phyloP scores from a whole-genome alignment of 2,797 vertebrate genomes.

The Hypotaenidia philippensis region DNA sequence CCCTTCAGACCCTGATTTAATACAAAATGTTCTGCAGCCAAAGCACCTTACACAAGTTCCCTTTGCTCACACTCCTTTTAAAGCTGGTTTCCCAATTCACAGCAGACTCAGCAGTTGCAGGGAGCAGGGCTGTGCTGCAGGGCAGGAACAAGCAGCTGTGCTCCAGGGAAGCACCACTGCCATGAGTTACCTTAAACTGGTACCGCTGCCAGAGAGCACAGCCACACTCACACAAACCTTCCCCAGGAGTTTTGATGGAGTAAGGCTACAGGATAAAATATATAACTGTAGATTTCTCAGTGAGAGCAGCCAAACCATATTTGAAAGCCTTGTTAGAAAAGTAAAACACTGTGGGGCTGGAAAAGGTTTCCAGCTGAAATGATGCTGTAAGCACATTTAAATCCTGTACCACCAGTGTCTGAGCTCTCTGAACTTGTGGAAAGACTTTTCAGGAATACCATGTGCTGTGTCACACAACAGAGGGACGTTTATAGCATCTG shows the following conservation, averaged over 20 bases:
- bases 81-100: neutral
- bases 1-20: neutral
- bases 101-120: rapidly evolving
- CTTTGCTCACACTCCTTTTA: neutral
- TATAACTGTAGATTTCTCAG: rapidly evolving
- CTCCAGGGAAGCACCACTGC: neutral
- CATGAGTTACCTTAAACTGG: neutral
- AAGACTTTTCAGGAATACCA: neutral
- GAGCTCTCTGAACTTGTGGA: neutral
- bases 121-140: rapidly evolving
- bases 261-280: neutral
- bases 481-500: neutral
- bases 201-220: neutral
- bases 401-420: rapidly evolving
- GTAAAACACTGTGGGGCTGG: neutral
- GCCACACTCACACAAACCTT: neutral
- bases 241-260: neutral
- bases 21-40: neutral
- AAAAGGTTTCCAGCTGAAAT: neutral
- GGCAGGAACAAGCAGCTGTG: neutral
- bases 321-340: neutral
- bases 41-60: neutral
- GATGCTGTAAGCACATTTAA: rapidly evolving
- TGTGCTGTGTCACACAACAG: neutral
- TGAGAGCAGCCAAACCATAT: neutral